A percentile compares a stretch with the other conserved stretches of the same genome.
phyloP scores from a whole-genome alignment of 2,113 vertebrate genomes.

The Panthera tigris region DNA sequence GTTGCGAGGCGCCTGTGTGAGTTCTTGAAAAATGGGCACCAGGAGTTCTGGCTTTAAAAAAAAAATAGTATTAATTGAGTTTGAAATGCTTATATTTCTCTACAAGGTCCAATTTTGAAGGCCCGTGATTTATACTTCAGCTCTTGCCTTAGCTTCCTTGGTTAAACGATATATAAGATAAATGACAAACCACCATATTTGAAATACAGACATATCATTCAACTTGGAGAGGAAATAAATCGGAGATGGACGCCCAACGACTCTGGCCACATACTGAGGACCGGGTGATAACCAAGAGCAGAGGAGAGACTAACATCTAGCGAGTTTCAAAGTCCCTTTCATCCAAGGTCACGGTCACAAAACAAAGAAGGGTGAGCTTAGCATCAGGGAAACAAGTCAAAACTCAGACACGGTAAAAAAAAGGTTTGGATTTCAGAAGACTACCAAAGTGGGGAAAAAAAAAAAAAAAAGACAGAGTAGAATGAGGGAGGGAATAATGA shows the following conservation, averaged over 20 bases:
- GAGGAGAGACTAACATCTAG: neutral
- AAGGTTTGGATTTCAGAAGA: neutral
- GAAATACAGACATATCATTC: neutral
- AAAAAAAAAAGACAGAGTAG: neutral
- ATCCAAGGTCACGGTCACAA: neutral
- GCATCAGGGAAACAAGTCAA: neutral
- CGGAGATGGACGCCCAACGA: neutral
- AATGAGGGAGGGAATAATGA: neutral
- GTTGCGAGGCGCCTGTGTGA: neutral
- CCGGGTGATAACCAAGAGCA: neutral
- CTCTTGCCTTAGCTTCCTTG: neutral
- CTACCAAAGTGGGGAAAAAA: neutral
- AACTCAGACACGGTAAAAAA: neutral
- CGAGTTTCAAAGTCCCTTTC: neutral
- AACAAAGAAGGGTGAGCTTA: neutral
- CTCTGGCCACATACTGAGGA: neutral
- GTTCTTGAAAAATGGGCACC: neutral
- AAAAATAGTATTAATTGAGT: neutral
- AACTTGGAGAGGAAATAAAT: neutral
- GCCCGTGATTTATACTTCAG: neutral
- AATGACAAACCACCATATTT: neutral
- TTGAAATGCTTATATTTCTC: slow-evolving; percentile 24
- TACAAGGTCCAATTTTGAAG: neutral
- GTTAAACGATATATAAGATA: neutral
- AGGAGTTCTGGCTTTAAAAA: neutral